These are phyloP conservation scores for Tinamus guttatus DNA, from an alignment of 2,113 vertebrate species.

Conservation along the genomic window DNA sequence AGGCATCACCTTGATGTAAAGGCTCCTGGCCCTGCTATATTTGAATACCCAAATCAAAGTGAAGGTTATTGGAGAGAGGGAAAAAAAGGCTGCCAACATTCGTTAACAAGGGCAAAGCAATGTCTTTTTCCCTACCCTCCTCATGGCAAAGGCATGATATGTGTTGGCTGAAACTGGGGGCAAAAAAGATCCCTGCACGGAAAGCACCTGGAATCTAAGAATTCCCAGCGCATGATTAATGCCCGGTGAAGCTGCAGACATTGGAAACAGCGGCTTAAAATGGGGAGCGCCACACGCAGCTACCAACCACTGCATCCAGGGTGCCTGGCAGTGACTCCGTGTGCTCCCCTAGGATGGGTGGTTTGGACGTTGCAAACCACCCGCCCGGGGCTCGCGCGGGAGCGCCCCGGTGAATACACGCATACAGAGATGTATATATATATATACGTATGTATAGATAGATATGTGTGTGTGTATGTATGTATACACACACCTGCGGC, in stretches of 20 bases:
- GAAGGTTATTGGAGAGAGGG: background rate
- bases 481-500: background rate
- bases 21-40: background rate
- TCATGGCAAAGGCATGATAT: background rate
- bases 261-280: rapidly evolving
- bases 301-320: rapidly evolving
- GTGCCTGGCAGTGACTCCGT: background rate
- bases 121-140: background rate
- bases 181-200: background rate
- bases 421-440: too few species aligned
- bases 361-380: too few species aligned
- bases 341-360: background rate
- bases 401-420: too few species aligned
- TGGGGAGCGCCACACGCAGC: background rate
- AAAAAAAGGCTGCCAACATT: background rate
- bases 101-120: background rate
- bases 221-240: background rate
- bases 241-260: background rate
- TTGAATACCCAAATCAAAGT: background rate
- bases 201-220: background rate
- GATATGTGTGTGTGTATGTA: too few species aligned
- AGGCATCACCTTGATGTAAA: background rate
- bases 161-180: background rate
- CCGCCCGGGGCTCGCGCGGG: too few species aligned
- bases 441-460: too few species aligned